Percentiles rank a stretch among this genome's conserved stretches.
Conservation (phyloP, 2,888 invertebrate genomes). For the Andrena dorsata region DNA sequence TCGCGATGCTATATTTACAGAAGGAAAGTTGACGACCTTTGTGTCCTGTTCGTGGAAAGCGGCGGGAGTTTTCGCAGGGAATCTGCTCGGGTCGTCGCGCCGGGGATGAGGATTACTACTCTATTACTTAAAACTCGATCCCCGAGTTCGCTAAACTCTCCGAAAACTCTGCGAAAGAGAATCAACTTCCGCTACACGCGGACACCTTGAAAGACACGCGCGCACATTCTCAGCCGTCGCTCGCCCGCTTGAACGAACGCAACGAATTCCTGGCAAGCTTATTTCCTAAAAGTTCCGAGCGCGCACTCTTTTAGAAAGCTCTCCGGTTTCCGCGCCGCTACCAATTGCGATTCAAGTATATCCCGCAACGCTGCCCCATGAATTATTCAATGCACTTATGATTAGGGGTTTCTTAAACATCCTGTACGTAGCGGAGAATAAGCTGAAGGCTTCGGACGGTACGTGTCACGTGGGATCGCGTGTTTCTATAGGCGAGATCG, state of each 20-base stretch:
- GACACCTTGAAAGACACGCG: not conserved
- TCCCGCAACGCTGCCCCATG: no score
- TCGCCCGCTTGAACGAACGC: conserved; percentile 22
- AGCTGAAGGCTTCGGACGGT: not conserved
- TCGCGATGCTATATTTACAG: conserved; percentile 35
- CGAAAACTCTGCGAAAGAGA: no score
- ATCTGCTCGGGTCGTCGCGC: not conserved
- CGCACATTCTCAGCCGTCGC: not conserved
- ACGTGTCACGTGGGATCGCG: not conserved
- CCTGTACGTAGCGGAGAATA: not conserved
- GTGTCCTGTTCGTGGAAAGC: not conserved
- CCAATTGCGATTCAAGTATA: no score
- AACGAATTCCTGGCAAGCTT: conserved; percentile 21
- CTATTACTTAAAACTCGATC: no score
- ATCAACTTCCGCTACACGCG: no score
- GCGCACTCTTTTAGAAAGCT: no score
- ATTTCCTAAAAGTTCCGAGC: conserved; percentile 1
- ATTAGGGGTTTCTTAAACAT: no score
- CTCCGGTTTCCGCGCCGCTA: no score
- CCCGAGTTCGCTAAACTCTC: no score
- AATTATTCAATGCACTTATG: no score
- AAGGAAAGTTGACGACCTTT: conserved; percentile 29
- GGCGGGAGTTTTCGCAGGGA: no score
- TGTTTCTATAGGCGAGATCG: not conserved
- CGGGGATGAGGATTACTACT: not conserved